Evolutionary conservation across 2,888 invertebrate genomes (phyloP).

Genomic region (Hydriomena furcata): DNA sequence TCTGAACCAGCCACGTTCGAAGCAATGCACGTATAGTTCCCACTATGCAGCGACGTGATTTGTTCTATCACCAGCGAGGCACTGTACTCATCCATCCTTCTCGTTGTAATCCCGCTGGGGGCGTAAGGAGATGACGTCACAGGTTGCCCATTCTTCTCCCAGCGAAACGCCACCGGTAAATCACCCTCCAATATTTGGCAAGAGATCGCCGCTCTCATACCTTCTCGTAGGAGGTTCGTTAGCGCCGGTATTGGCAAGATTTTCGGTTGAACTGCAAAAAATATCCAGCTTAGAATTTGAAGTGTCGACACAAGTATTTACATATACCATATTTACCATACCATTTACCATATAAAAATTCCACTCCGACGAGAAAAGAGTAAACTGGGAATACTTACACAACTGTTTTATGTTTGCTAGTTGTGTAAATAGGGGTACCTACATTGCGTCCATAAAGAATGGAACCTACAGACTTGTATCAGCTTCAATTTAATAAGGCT

Average conservation of each 20-base stretch:
- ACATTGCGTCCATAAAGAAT: conserved; percentile 1
- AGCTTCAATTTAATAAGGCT: conserved; percentile 16
- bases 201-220: conserved; percentile 94
- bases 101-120: conserved; percentile 72
- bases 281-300: conserved; percentile 21
- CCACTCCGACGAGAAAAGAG: conserved; percentile 15
- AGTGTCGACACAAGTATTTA: conserved; percentile 6
- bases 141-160: conserved; percentile 94
- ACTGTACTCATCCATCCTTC: conserved; percentile 92
- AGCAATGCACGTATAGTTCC: conserved; percentile 97
- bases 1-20: conserved; percentile 93
- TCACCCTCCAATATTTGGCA: conserved; percentile 97
- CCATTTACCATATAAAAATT: no score
- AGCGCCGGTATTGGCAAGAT: conserved; percentile 92
- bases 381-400: conserved; percentile 12
- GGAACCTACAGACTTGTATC: conserved; percentile 4
- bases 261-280: conserved; percentile 89
- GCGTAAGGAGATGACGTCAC: conserved; percentile 86
- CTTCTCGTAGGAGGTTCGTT: conserved; percentile 91
- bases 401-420: conserved; percentile 10
- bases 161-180: conserved; percentile 94
- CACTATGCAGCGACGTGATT: conserved; percentile 92
- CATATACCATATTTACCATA: no score
- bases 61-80: conserved; percentile 93
- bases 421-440: conserved; percentile 4